Conservation (phyloP, 2,113 vertebrate species). For the Theristicus caerulescens region DNA sequence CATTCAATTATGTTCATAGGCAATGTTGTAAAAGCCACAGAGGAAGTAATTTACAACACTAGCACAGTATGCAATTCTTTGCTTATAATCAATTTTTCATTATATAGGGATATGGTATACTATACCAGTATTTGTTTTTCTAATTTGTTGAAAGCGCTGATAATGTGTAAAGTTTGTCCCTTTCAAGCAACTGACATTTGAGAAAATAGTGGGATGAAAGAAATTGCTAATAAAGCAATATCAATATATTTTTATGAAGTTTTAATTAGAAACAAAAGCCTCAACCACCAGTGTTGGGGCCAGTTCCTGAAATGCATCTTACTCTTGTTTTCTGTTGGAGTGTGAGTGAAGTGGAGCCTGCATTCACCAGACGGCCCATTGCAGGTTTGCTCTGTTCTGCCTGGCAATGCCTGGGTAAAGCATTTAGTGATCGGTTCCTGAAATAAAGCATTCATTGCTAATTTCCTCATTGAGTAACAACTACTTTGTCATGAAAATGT, state of each 20-base stretch:
- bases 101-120: constrained; percentile 56
- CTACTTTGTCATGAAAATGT: background rate
- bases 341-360: background rate
- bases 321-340: background rate
- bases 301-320: background rate
- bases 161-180: constrained; percentile 30
- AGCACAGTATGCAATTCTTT: constrained; percentile 67
- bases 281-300: background rate
- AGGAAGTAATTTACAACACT: constrained; percentile 75
- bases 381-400: background rate
- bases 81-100: constrained; percentile 73
- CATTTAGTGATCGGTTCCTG: background rate
- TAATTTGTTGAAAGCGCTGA: constrained; percentile 40
- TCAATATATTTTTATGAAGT: constrained; percentile 20
- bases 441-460: background rate
- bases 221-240: constrained; percentile 18
- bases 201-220: constrained; percentile 16
- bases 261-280: constrained; percentile 10
- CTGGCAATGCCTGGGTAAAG: background rate
- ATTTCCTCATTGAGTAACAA: background rate
- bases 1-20: constrained; percentile 79
- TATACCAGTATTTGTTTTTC: constrained; percentile 62
- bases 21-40: constrained; percentile 74
- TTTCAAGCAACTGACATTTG: constrained; percentile 55
- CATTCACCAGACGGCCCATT: background rate